A percentile compares a stretch with the other conserved stretches of the same genome.
These are phyloP conservation scores for Caenorhabditis parvicauda DNA, from an alignment of 2,888 invertebrate species.

Conservation along the genomic window DNA sequence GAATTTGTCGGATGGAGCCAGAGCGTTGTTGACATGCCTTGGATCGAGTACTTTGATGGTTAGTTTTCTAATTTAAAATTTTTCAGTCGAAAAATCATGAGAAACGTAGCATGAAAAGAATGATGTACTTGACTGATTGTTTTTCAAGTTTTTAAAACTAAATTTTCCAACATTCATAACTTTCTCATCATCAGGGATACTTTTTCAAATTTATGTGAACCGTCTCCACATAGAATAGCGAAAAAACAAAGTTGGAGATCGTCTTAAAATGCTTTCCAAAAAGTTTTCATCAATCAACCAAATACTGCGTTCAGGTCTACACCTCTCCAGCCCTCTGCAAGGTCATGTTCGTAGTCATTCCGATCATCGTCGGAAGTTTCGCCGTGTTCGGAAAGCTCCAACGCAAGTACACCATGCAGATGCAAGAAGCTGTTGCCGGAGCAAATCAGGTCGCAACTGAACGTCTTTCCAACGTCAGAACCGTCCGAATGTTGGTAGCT, in stretches of 20 bases:
- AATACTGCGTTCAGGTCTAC: conserved; percentile 73
- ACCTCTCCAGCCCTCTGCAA: conserved; percentile 84
- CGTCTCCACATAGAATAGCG: too few species aligned
- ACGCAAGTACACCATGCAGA: conserved; percentile 77
- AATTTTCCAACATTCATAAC: too few species aligned
- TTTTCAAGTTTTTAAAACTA: too few species aligned
- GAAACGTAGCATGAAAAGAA: not conserved
- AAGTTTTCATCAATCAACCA: too few species aligned
- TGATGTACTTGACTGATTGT: too few species aligned
- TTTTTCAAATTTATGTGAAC: too few species aligned
- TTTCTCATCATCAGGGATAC: too few species aligned
- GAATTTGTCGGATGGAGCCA: conserved; percentile 89
- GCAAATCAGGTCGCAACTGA: conserved; percentile 79
- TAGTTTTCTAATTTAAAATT: conserved; percentile 43
- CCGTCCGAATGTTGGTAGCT: conserved; percentile 87
- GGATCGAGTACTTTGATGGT: conserved; percentile 94
- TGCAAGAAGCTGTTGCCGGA: conserved; percentile 71
- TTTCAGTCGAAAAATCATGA: not conserved
- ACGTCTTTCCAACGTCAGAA: conserved; percentile 83
- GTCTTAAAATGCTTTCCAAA: too few species aligned
- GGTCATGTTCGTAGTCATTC: conserved; percentile 83
- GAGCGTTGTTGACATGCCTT: conserved; percentile 81
- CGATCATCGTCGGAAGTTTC: conserved; percentile 82
- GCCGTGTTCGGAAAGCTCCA: conserved; percentile 75
- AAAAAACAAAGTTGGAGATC: not conserved